A percentile compares a stretch with the other conserved stretches of the same genome.
Conservation (phyloP, 2,888 invertebrate species). For the Eupithecia subumbrata region DNA sequence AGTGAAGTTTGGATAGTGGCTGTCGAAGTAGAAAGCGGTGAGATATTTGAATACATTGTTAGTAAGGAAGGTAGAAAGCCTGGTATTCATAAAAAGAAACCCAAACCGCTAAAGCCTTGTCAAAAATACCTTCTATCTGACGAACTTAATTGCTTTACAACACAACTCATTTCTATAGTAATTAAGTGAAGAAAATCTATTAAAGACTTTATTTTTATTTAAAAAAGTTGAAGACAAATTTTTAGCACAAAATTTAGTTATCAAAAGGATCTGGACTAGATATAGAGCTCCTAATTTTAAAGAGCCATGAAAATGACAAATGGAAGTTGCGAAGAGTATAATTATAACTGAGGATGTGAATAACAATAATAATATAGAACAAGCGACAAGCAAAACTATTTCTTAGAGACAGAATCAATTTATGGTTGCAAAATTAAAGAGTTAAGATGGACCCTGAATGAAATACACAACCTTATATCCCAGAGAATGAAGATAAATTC, state of each 20-base stretch:
- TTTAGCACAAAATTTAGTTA: too few relatives aligned
- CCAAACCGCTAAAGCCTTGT: not conserved
- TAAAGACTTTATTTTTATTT: not conserved
- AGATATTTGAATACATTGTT: conserved; percentile 10
- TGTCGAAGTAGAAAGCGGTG: conserved; percentile 21
- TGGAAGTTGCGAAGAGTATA: not conserved
- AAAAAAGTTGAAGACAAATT: not conserved
- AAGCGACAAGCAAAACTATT: not conserved
- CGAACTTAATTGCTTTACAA: not conserved
- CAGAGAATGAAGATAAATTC: too few relatives aligned
- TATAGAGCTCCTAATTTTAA: not conserved
- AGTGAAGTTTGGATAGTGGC: conserved; percentile 3
- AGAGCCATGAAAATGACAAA: not conserved
- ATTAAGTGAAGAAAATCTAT: not conserved
- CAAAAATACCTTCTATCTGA: not conserved
- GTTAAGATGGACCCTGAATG: not conserved
- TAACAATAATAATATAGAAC: not conserved
- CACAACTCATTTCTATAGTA: not conserved
- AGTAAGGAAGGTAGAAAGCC: conserved; percentile 18
- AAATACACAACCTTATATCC: not conserved
- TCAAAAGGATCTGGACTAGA: not conserved
- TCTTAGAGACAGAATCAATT: not conserved
- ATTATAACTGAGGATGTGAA: not conserved
- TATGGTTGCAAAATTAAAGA: not conserved
- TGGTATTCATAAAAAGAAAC: not conserved